These are phyloP conservation scores for Archegozetes longisetosus DNA, from an alignment of 1,140 invertebrate genomes.

Conservation along the genomic window DNA sequence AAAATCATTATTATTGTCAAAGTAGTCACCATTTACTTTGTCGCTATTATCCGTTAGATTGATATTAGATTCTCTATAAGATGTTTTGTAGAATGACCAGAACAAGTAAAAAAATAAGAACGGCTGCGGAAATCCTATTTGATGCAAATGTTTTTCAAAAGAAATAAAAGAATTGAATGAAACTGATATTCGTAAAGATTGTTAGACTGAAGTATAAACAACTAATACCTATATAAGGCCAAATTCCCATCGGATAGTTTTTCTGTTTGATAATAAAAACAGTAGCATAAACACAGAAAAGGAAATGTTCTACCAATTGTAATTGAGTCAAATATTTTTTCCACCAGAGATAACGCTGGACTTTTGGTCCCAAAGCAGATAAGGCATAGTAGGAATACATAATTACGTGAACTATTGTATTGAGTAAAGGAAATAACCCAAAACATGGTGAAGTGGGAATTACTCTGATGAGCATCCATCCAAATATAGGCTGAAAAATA, in stretches of 20 bases:
- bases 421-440: constrained; percentile 36
- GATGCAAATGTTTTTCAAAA: too few relatives aligned
- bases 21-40: too few relatives aligned
- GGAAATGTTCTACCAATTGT: constrained; percentile 45
- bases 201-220: too few relatives aligned
- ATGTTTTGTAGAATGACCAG: too few relatives aligned
- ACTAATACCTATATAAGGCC: too few relatives aligned
- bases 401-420: constrained; percentile 63
- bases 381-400: constrained; percentile 40
- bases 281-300: constrained; percentile 7
- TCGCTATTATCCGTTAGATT: too few relatives aligned
- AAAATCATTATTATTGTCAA: too few relatives aligned
- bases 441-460: constrained; percentile 10
- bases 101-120: too few relatives aligned
- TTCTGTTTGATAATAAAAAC: constrained; percentile 7
- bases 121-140: too few relatives aligned
- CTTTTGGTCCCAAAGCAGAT: constrained; percentile 34
- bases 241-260: constrained; percentile 9
- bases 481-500: constrained; percentile 30
- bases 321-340: constrained; percentile 74
- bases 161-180: too few relatives aligned
- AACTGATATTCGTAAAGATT: too few relatives aligned
- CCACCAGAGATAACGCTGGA: constrained; percentile 62
- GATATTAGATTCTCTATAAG: too few relatives aligned
- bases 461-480: constrained; percentile 26